These are phyloP conservation scores for Enteromius anoplus DNA, from an alignment of 2,797 vertebrate genomes.

Conservation along the genomic window DNA sequence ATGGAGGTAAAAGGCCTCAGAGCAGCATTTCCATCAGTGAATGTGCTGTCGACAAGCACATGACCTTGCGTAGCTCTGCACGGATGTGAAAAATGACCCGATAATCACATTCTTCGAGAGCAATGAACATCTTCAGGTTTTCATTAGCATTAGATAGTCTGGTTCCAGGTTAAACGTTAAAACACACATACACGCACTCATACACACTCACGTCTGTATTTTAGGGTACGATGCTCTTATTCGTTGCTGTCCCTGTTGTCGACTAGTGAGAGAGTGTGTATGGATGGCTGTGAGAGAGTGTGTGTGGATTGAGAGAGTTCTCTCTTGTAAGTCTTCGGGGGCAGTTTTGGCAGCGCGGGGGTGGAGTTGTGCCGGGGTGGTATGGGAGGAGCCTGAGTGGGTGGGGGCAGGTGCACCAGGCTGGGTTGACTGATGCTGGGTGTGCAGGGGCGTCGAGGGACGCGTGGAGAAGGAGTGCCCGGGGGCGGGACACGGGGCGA, in stretches of 20 bases:
- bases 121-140: constrained; percentile 35
- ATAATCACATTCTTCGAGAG: constrained; percentile 14
- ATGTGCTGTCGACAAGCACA: constrained; percentile 10
- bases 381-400: constrained; percentile 84
- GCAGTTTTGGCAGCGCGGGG: constrained; percentile 92
- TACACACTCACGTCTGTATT: constrained; percentile 14
- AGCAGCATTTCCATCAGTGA: constrained; percentile 65
- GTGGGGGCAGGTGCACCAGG: constrained; percentile 73
- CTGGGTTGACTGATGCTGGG: constrained; percentile 83
- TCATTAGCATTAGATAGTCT: constrained; percentile 34
- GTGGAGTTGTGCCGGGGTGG: constrained; percentile 92
- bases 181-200: neutral
- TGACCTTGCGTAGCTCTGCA: constrained; percentile 34
- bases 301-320: constrained; percentile 86
- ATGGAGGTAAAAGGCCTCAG: constrained; percentile 71
- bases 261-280: constrained; percentile 89
- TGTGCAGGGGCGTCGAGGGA: constrained; percentile 82
- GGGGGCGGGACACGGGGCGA: constrained; percentile 80
- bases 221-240: constrained; percentile 71
- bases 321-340: constrained; percentile 99
- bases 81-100: constrained; percentile 1
- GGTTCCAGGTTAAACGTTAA: constrained; percentile 57
- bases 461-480: constrained; percentile 83
- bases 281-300: constrained; percentile 79
- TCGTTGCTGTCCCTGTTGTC: constrained; percentile 91